These are phyloP conservation scores for Eolophus roseicapilla DNA, from an alignment of 2,113 vertebrate species.

Conservation along the genomic window DNA sequence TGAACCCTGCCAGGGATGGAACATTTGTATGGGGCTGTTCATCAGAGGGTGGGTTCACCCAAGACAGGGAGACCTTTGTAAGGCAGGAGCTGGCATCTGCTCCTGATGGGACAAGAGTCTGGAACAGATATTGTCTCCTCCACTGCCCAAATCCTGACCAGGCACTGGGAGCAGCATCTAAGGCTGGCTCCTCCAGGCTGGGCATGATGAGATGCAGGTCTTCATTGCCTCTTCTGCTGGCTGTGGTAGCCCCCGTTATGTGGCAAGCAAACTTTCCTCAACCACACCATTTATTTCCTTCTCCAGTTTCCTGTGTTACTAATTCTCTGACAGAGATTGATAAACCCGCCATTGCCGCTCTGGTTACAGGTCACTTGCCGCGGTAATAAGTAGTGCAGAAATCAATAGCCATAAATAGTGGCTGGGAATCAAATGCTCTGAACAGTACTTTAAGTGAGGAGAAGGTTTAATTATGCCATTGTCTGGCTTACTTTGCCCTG, in stretches of 20 bases:
- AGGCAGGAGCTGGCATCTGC: neutral
- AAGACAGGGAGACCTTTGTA: neutral
- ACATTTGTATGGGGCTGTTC: neutral
- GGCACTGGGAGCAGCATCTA: fast-evolving
- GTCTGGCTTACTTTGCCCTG: neutral
- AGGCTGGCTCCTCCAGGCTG: neutral
- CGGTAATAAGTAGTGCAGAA: constrained; percentile 14
- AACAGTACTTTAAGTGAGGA: neutral
- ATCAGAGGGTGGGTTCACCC: neutral
- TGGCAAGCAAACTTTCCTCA: neutral
- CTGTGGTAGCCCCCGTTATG: neutral
- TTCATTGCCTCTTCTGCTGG: neutral
- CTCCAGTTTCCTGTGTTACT: neutral
- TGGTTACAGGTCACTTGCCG: constrained; percentile 53
- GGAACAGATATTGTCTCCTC: neutral
- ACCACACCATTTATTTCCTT: neutral
- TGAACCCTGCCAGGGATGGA: neutral
- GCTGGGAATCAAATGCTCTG: constrained; percentile 52
- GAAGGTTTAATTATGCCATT: neutral
- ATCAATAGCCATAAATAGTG: constrained; percentile 51
- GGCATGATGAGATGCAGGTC: neutral
- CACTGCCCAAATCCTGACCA: neutral
- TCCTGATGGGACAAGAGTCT: neutral
- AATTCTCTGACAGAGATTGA: constrained; percentile 46
- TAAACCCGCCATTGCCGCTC: constrained; percentile 30